A percentile compares a stretch with the other conserved stretches of the same genome.
phyloP scores from a whole-genome alignment of 2,113 vertebrate genomes.

The Alethe diademata region DNA sequence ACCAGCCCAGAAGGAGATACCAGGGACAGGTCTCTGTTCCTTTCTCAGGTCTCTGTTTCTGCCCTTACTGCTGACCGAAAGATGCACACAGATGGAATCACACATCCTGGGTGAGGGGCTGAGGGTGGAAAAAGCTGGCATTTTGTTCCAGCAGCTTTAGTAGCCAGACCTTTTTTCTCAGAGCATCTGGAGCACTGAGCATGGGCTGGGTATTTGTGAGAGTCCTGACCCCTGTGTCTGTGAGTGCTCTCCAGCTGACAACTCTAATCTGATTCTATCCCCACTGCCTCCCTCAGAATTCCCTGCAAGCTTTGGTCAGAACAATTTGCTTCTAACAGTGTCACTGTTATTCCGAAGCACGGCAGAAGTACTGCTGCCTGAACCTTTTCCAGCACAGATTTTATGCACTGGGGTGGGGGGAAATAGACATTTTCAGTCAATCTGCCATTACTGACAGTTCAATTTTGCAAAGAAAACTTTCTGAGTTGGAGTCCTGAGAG shows the following conservation, averaged over 20 bases:
- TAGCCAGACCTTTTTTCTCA: neutral
- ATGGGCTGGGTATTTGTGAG: neutral
- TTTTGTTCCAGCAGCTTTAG: neutral
- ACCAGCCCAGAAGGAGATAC: rapidly evolving
- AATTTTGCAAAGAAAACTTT: neutral
- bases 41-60: neutral
- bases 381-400: neutral
- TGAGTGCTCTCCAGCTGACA: neutral
- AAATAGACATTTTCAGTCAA: neutral
- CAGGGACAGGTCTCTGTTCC: neutral
- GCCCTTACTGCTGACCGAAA: neutral
- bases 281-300: neutral
- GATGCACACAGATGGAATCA: rapidly evolving
- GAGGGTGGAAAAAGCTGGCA: neutral
- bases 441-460: neutral
- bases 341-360: rapidly evolving
- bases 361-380: neutral
- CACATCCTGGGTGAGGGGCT: neutral
- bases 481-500: neutral
- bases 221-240: neutral
- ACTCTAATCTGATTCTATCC: neutral
- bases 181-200: neutral
- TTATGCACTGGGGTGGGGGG: neutral
- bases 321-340: neutral
- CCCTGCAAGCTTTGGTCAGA: neutral